Evolutionary conservation across 1,140 invertebrate species (phyloP), one percentile per base, ranked within the genome.

Genomic region (Drosophila grimshawi): DNA sequence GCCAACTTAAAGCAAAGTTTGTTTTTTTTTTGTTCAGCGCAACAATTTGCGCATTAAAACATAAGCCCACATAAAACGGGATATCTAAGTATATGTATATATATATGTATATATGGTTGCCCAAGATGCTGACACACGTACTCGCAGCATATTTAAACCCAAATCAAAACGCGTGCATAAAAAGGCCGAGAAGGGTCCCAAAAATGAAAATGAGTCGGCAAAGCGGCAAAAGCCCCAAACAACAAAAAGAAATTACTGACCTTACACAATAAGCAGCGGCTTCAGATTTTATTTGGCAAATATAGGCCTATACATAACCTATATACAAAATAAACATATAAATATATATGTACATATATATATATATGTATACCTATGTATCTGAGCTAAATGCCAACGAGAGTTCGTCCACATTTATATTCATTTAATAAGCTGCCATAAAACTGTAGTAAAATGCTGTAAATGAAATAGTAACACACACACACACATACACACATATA

Each of bases 361-460:
- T 70, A 66, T 56, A 59, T 52, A 53, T 55, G 32, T 41, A 46
- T 39, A 32, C 32, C 33, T 61, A 80, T 67, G 69, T 48, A 75
- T 41, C 66, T 61, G 48, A 10, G 63, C 71, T 64, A 75, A 70
- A 64, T 65, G 66, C 66, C 39, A 41, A 41, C 45, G 41, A 37
- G 30, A 53, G 30, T 61, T 70, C 52, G 70, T 63, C 82, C 76
- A 59, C 82, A 86, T 86, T 86, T 82, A 86, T 88, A 79, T 78
- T 53, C 83, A 77, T 82, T 86, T 86, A 86, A 86, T 86, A 86
- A 86, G 82, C 83, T 60, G 33, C 80, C 83, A 88, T 88, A 86
- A 86, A 88, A 86, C 83, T 88, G 83, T 86, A 86, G 82, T 88
- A 86, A 81, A 86, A 81, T 76, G 82, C 78, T 78, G 82, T 86